Conservation (phyloP, 1,140 invertebrate species). For the Pissodes strobi region DNA sequence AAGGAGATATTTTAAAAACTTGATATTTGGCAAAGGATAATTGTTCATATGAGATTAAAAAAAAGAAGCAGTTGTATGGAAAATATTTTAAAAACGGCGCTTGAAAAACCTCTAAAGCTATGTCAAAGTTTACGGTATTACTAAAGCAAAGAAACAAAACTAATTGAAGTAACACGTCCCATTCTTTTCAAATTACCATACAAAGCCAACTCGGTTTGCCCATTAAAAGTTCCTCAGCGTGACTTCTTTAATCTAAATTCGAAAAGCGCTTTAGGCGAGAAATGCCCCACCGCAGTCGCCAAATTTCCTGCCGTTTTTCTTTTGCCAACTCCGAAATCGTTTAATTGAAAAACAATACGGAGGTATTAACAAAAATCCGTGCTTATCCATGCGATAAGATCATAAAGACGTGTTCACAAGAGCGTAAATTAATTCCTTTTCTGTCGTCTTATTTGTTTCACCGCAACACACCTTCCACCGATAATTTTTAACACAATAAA, state of each 20-base stretch:
- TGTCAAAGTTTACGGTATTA: too few relatives aligned
- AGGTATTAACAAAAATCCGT: constrained; percentile 18
- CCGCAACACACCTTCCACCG: constrained; percentile 25
- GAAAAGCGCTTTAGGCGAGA: constrained; percentile 10
- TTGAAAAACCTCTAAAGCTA: too few relatives aligned
- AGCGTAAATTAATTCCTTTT: constrained; percentile 31
- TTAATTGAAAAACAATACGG: constrained; percentile 29
- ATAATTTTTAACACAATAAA: constrained; percentile 26
- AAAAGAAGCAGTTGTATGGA: too few relatives aligned
- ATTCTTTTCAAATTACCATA: constrained; percentile 8
- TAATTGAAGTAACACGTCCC: constrained; percentile 2
- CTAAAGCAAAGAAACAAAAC: background rate
- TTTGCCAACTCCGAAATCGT: constrained; percentile 13
- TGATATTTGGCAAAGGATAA: too few relatives aligned
- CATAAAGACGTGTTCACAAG: constrained; percentile 25
- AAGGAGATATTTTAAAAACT: too few relatives aligned
- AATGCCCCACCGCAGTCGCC: constrained; percentile 24
- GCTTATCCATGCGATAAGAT: constrained; percentile 24
- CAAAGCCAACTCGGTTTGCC: background rate
- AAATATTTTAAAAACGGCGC: too few relatives aligned
- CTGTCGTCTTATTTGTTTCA: constrained; percentile 24
- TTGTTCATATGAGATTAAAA: too few relatives aligned
- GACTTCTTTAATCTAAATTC: background rate
- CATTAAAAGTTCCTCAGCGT: constrained; percentile 9
- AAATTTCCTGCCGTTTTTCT: constrained; percentile 23